A percentile compares a stretch with the other conserved stretches of the same genome.
These are phyloP conservation scores for Meliscaeva auricollis DNA, from an alignment of 2,888 invertebrate species.

Conservation along the genomic window DNA sequence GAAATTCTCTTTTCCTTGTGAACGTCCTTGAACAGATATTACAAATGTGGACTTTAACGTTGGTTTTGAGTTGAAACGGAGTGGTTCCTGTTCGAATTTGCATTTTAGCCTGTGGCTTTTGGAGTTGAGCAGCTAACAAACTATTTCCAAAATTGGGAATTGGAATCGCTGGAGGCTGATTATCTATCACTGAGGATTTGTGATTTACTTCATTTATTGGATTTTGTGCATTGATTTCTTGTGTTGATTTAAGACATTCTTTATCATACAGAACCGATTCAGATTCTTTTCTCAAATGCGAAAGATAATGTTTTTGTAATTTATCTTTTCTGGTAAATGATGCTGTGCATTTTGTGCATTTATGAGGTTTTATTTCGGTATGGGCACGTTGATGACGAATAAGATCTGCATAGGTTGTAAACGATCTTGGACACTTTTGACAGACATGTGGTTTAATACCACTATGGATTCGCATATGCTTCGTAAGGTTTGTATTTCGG, in stretches of 20 bases:
- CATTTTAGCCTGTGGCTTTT: conserved; percentile 51
- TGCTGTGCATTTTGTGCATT: conserved; percentile 88
- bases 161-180: conserved; percentile 16
- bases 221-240: conserved; percentile 74
- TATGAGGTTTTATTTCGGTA: conserved; percentile 87
- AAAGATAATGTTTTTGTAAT: conserved; percentile 87
- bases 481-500: conserved; percentile 90
- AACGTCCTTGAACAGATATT: conserved; percentile 89
- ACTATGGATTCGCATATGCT: conserved; percentile 90
- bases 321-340: conserved; percentile 89
- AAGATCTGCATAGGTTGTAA: conserved; percentile 88
- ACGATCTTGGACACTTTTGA: conserved; percentile 89
- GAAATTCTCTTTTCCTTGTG: conserved; percentile 88
- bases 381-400: conserved; percentile 88
- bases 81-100: conserved; percentile 20
- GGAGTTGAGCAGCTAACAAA: conserved; percentile 54
- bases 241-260: conserved; percentile 72
- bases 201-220: conserved; percentile 77
- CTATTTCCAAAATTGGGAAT: conserved; percentile 34
- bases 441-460: conserved; percentile 90
- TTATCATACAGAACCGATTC: conserved; percentile 76
- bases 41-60: conserved; percentile 84
- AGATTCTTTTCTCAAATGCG: conserved; percentile 84
- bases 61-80: conserved; percentile 38
- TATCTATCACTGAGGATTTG: conserved; percentile 4